Conservation (phyloP, 1,140 invertebrate genomes). For the Mylabris phalerata region DNA sequence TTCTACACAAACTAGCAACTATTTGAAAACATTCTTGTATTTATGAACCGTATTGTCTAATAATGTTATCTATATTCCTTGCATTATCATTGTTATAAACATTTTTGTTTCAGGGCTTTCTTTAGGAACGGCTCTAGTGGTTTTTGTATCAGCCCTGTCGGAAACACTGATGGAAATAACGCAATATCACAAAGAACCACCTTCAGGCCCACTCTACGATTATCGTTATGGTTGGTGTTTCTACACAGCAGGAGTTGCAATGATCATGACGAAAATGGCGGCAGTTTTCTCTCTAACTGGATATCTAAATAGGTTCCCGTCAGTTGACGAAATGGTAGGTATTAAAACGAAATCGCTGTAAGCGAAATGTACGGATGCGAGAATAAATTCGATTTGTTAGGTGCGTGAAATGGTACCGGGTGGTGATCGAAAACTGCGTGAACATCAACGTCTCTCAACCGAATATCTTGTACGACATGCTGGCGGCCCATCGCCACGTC, state of each 20-base stretch:
- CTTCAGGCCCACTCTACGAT: conserved; percentile 42
- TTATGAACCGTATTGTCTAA: too few species aligned
- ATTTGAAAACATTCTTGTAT: too few species aligned
- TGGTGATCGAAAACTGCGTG: conserved; percentile 52
- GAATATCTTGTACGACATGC: conserved; percentile 36
- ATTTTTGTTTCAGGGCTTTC: conserved; percentile 51
- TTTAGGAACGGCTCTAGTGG: conserved; percentile 55
- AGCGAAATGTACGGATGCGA: neutral
- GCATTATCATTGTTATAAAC: too few species aligned
- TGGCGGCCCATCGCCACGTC: conserved; percentile 1
- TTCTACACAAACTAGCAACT: too few species aligned
- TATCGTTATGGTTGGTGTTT: conserved; percentile 68
- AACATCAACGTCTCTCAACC: conserved; percentile 42
- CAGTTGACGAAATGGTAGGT: conserved; percentile 57
- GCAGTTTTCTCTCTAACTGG: conserved; percentile 57
- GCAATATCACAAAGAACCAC: conserved; percentile 34
- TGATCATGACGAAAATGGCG: conserved; percentile 60
- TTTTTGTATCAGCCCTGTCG: conserved; percentile 56
- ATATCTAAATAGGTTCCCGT: conserved; percentile 55
- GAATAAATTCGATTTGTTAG: conserved; percentile 27
- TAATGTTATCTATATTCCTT: too few species aligned
- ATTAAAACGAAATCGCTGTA: neutral
- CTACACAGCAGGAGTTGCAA: conserved; percentile 56
- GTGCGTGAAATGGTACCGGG: conserved; percentile 58
- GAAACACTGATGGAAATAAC: conserved; percentile 52